Evolutionary conservation across 2,888 invertebrate species (phyloP).

Genomic region (Cataglyphis cursor): DNA sequence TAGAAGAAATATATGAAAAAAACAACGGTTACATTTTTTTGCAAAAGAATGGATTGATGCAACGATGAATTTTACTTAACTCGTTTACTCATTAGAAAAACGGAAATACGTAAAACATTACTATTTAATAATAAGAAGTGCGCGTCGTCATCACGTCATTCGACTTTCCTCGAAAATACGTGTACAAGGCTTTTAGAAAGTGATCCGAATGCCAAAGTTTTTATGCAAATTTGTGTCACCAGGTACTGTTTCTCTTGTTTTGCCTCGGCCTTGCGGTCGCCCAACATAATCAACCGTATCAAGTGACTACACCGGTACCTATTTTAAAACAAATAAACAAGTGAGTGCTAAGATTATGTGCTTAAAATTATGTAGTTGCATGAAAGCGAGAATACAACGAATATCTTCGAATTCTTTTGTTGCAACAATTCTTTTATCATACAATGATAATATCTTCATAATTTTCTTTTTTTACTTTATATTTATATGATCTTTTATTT

Average conservation of each 20-base stretch:
- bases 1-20: background rate
- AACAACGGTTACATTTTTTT: background rate
- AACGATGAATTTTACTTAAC: background rate
- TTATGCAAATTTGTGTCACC: conserved; percentile 69
- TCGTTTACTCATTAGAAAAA: conserved; percentile 3
- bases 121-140: background rate
- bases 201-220: conserved; percentile 59
- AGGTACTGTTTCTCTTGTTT: conserved; percentile 78
- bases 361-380: conserved; percentile 22
- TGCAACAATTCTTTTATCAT: background rate
- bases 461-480: background rate
- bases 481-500: background rate
- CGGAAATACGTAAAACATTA: background rate
- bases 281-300: conserved; percentile 80
- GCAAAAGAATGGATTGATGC: background rate
- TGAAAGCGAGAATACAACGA: background rate
- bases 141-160: background rate
- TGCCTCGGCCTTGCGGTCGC: conserved; percentile 77
- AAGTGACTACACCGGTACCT: conserved; percentile 90
- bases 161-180: conserved; percentile 27
- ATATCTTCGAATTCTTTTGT: background rate
- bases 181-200: conserved; percentile 68
- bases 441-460: background rate
- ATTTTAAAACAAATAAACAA: conserved; percentile 96
- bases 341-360: conserved; percentile 72